Base-by-base conservation (phyloP, 2,888 invertebrate species). In the Eudasyphora cyanicolor region DNA sequence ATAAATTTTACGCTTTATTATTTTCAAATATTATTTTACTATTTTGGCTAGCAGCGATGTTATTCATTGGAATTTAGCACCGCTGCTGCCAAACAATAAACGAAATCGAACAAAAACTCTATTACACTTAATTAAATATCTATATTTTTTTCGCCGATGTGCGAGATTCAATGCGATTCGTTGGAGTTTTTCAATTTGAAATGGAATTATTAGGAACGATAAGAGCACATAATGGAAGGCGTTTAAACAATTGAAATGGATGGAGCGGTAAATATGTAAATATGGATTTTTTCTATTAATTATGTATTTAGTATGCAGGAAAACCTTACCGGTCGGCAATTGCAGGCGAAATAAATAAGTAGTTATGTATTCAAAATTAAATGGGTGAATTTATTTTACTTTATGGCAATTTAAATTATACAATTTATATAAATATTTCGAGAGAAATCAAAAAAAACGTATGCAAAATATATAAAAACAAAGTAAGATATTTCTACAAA, bases 1-100 rank as follows among this genome's bases (percentile, higher is more conserved):
- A 70, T 70, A 49, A 29, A 70, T 70, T 70, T 70, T 49, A 71
- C 21, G 64, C 73, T 74, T 38, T 64, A 64, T 64, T 64, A 64
- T 64, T 64, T 64, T 64, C 64, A 64, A 64, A 64, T 64, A 64
- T 38, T 64, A 38, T 35, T 64, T 64, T 19, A 17, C 19, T 4
- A 35, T 35, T n/a, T 5, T 24, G 17, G 14, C 38, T 64, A n/a
- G n/a, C n/a, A n/a, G n/a, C n/a, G n/a, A n/a, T n/a, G 21, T 64
- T 21, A 38, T 42, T 24, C 12, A 12, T 45, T 45, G 5, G 14
- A 45, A 45, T 45, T 2, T 2, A 38, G 38, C 12, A 12, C 1
- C 10, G 10, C 38, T n/a, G n/a, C 45, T 27, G 27, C 6, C 57
- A 27, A 19, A 57, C 27, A 57, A 27, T 12, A 24, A n/a, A 57